Evolutionary conservation across 2,888 invertebrate species (phyloP).

Genomic region (Cyclophora punctaria): DNA sequence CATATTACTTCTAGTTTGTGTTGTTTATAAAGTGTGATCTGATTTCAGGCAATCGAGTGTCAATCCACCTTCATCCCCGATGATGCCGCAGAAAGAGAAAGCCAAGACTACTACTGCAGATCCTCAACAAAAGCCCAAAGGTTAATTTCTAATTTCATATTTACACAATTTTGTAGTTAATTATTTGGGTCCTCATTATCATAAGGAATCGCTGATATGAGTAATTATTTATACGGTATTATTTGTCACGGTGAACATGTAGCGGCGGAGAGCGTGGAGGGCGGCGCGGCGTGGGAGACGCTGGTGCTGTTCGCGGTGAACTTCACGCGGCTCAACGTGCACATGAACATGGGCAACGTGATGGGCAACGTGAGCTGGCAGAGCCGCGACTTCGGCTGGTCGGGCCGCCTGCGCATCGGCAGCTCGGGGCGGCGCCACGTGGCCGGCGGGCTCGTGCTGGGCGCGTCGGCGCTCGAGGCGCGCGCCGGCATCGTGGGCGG

Average conservation of each 20-base stretch:
- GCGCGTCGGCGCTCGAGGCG: conserved; percentile 93
- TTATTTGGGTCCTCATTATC: no score
- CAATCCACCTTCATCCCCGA: conserved; percentile 53
- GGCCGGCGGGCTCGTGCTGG: conserved; percentile 90
- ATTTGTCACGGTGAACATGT: not conserved
- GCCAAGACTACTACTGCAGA: conserved; percentile 56
- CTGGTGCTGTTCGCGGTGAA: conserved; percentile 96
- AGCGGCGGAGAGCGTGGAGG: not conserved
- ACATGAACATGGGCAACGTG: conserved; percentile 99
- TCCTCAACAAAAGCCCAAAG: conserved; percentile 46
- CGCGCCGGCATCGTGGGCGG: conserved; percentile 99
- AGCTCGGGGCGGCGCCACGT: conserved; percentile 96
- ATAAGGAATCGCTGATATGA: no score
- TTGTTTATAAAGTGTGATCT: not conserved
- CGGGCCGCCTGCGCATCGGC: conserved; percentile 93
- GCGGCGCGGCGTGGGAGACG: conserved; percentile 92
- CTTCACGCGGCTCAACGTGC: conserved; percentile 95
- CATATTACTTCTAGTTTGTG: no score
- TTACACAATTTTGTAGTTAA: no score
- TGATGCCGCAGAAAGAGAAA: conserved; percentile 63
- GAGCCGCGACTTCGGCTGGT: conserved; percentile 92
- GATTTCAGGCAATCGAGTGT: conserved; percentile 33
- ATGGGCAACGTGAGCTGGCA: conserved; percentile 99
- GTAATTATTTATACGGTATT: no score
- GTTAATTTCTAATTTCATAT: conserved; percentile 23